Base-by-base conservation (phyloP, 2,797 vertebrate genomes). In the Paguma larvata region DNA sequence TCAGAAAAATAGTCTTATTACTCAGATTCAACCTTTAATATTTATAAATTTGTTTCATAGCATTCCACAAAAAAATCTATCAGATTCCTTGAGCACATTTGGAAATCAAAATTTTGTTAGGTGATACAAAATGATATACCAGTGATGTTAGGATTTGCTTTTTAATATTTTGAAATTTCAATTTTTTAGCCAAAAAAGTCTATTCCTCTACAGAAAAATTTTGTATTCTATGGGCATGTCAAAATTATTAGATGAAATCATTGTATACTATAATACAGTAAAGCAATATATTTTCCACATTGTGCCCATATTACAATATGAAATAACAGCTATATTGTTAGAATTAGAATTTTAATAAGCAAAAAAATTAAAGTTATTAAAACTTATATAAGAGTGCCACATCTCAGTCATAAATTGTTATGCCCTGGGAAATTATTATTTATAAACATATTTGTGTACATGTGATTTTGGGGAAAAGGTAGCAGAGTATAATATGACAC, bases 361-460 rank as follows among this genome's bases (percentile, higher is more conserved):
- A 94, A 70, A 70, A 85, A 83, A 85, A 89, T 46, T 46, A 56
- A 91, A 70, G 4, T 85, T 80, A 48, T 80, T 75, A 85, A 68
- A 78, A 72, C 7, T 44, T 92, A 63, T 4, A n/a, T 70, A 46
- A 32, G 63, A n/a, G 41, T 53, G 25, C 6, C 59, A 70, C 4
- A 72, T 94, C 19, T 89, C 85, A 83, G 32, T 78, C 48, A 67
- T 85, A 38, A 48, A 11, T 46, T 96, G 63, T 56, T 32, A 38
- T 72, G 27, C 16, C 11, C 18, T 82, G 59, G 25, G 12, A 87
- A 90, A 68, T 72, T 86, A 62, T 15, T 68, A 53, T 90, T 95
- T 92, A 30, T 83, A 87, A 73, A 67, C 25, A 72, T 27, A 10
- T 27, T 53, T 94, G 10, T 79, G 1, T 78, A 48, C 14, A 16